phyloP scores from a whole-genome alignment of 2,113 vertebrate genomes.

The Tetraodon nigroviridis region DNA sequence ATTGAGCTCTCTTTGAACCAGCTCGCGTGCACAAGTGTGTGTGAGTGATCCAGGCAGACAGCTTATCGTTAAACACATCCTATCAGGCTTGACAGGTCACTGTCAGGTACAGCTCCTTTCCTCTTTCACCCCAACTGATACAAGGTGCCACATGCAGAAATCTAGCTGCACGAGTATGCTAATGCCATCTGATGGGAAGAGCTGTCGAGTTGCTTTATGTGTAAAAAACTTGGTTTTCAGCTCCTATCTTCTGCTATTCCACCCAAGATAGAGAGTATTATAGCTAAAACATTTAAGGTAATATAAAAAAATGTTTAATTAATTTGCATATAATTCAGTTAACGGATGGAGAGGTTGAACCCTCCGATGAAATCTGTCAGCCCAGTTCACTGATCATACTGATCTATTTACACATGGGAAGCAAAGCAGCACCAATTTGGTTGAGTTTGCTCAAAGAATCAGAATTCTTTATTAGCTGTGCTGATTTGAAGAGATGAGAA shows the following conservation, averaged over 20 bases:
- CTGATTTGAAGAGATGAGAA: no score
- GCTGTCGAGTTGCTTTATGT: constrained; percentile 49
- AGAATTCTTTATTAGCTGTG: no score
- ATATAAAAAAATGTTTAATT: constrained; percentile 1
- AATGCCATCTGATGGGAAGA: constrained; percentile 66
- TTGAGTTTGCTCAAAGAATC: not conserved
- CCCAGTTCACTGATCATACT: constrained; percentile 56
- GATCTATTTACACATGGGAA: constrained; percentile 30
- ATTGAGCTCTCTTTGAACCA: constrained; percentile 52
- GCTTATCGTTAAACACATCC: constrained; percentile 74
- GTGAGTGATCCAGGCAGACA: constrained; percentile 62
- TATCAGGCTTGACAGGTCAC: constrained; percentile 73
- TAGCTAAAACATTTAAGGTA: constrained; percentile 9
- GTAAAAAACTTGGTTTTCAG: constrained; percentile 35
- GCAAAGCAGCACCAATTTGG: not conserved
- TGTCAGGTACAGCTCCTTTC: constrained; percentile 71
- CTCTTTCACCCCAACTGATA: constrained; percentile 62
- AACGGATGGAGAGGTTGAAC: no score
- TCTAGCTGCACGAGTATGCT: constrained; percentile 70
- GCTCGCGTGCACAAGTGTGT: not conserved
- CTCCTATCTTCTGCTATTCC: constrained; percentile 14
- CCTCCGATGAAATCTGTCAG: constrained; percentile 37
- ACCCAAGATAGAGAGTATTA: constrained; percentile 10
- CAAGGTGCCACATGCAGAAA: constrained; percentile 63
- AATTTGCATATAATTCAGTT: no score